Evolutionary conservation across 1,140 invertebrate genomes (phyloP).

Genomic region (Glomeris maerens): DNA sequence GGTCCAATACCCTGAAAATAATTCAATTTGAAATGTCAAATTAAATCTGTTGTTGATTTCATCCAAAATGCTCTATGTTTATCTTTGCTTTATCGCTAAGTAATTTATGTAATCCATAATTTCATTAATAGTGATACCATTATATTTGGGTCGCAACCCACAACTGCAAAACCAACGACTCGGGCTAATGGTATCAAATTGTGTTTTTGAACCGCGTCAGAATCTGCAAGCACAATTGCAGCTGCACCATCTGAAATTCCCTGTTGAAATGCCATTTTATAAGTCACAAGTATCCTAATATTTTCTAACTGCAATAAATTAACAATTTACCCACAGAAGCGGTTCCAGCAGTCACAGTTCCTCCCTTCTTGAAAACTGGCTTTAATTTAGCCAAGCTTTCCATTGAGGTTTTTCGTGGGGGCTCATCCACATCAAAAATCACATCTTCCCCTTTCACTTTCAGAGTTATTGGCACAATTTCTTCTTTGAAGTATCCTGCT

Average conservation of each 20-base stretch:
- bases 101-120: background rate
- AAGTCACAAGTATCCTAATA: background rate
- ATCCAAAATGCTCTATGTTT: too few species aligned
- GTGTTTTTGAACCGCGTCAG: slow-evolving; percentile 36
- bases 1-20: slow-evolving; percentile 42
- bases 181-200: slow-evolving; percentile 38
- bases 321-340: slow-evolving; percentile 57
- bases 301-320: background rate
- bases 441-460: slow-evolving; percentile 70
- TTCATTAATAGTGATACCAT: slow-evolving; percentile 23
- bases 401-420: slow-evolving; percentile 76
- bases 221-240: slow-evolving; percentile 36
- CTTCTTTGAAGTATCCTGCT: slow-evolving; percentile 71
- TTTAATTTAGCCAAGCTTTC: slow-evolving; percentile 66
- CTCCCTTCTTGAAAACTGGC: slow-evolving; percentile 89
- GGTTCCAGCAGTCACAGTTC: slow-evolving; percentile 85
- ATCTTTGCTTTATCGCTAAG: too few species aligned
- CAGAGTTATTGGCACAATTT: slow-evolving; percentile 72
- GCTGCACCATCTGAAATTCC: slow-evolving; percentile 44
- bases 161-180: slow-evolving; percentile 27
- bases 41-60: too few species aligned
- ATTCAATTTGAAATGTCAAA: slow-evolving; percentile 1
- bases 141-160: slow-evolving; percentile 37
- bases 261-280: slow-evolving; percentile 22
- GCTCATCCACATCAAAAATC: slow-evolving; percentile 74